Conservation (phyloP, 2,113 vertebrate species). For the Cinclus cinclus region DNA sequence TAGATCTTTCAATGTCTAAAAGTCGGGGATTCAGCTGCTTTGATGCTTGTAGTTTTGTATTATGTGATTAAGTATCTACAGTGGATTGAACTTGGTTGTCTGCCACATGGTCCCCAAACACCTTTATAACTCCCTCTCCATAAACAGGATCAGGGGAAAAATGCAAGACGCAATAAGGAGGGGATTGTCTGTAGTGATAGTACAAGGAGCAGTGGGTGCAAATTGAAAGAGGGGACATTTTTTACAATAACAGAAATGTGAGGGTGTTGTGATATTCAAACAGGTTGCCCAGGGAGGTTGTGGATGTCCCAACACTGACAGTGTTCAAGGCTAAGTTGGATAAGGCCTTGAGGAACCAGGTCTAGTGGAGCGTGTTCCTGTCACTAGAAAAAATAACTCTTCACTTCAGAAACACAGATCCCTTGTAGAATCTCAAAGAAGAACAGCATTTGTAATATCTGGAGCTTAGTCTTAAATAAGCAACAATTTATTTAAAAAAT, state of each 20-base stretch:
- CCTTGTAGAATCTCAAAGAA: neutral
- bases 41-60: neutral
- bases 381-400: neutral
- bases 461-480: neutral
- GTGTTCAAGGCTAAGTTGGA: too few species aligned
- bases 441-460: neutral
- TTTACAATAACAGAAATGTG: neutral
- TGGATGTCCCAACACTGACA: neutral
- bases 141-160: neutral
- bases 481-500: neutral
- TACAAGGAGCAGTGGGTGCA: neutral
- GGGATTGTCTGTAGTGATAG: neutral
- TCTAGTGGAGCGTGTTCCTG: too few species aligned
- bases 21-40: neutral
- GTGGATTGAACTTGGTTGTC: neutral
- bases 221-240: neutral
- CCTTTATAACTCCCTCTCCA: neutral
- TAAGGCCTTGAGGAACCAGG: neutral
- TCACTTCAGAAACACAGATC: neutral
- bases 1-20: neutral
- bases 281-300: neutral
- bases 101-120: neutral
- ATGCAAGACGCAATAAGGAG: fast-evolving
- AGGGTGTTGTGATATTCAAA: neutral
- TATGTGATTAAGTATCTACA: neutral